Base-by-base conservation (phyloP, 2,888 invertebrate genomes). In the Lasioglossum morio region DNA sequence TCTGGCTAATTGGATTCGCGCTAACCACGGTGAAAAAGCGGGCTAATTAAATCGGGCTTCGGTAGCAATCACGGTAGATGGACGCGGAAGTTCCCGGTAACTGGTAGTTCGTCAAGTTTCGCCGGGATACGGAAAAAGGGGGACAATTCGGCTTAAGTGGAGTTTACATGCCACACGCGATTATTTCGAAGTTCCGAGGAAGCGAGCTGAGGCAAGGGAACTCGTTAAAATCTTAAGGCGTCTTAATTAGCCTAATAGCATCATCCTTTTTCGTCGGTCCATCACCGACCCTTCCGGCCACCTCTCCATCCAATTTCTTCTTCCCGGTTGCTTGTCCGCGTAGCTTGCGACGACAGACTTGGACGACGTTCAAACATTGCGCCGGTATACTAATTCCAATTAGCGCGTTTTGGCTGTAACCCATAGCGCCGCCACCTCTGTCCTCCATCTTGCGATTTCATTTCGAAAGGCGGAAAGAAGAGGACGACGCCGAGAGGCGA, bases 191-290 rank as follows among this genome's bases (percentile, higher is more conserved):
- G 81, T 84, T 69, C 78, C 46, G 30, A 27, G 48, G n/a, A 23
- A 84, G 77, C 70, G 37, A 82, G 77, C 48, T 48, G 69, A 30
- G 82, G 86, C 74, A 85, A 83, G 77, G 69, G 90, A 87, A 91
- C 85, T 88, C 87, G 87, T 91, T 91, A 90, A 86, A 88, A 90
- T 87, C 90, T 90, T 87, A 87, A 86, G 83, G 72, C 74, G 85
- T 79, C 89, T 92, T 92, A 93, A 93, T 93, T 93, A 93, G 90
- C 84, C 85, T 93, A 93, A 93, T 91, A 92, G 92, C 90, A 88
- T 90, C 91, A 88, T 92, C 90, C 88, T 90, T 89, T 90, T 85
- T 88, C 86, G 81, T 82, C 85, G 87, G 86, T 91, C 88, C 88
- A 87, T 88, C 91, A 88, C 75, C 87, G 86, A 75, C 82, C 74